A percentile compares a stretch with the other conserved stretches of the same genome.
These are phyloP conservation scores for Anser brachyrhynchus DNA, from an alignment of 2,113 vertebrate species.

Conservation along the genomic window DNA sequence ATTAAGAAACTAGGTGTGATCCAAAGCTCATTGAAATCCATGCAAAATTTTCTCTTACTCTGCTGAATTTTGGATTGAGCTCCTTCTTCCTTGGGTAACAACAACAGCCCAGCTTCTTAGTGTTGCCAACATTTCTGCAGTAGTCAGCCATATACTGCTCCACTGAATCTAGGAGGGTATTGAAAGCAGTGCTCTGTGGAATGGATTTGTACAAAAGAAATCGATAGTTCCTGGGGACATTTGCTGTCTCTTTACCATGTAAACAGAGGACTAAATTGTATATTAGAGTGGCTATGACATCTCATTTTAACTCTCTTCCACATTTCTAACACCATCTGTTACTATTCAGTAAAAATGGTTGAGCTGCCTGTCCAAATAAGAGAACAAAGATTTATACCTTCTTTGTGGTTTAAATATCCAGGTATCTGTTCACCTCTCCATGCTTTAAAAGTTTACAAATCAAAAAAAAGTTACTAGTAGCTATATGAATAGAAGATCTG, in stretches of 20 bases:
- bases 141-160: background rate
- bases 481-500: background rate
- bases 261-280: background rate
- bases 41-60: background rate
- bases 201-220: background rate
- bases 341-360: background rate
- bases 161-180: background rate
- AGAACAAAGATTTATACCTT: background rate
- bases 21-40: background rate
- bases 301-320: background rate
- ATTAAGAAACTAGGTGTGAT: background rate
- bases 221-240: background rate
- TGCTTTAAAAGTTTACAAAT: background rate
- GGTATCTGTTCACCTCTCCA: background rate
- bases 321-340: background rate
- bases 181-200: background rate
- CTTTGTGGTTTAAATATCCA: background rate
- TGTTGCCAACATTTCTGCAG: conserved; percentile 3
- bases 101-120: background rate
- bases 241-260: background rate
- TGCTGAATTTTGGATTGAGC: background rate
- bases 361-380: background rate
- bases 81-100: background rate
- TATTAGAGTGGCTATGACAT: background rate
- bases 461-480: background rate